Evolutionary conservation across 1,140 invertebrate genomes (phyloP).

Genomic region (Solenopsis invicta): DNA sequence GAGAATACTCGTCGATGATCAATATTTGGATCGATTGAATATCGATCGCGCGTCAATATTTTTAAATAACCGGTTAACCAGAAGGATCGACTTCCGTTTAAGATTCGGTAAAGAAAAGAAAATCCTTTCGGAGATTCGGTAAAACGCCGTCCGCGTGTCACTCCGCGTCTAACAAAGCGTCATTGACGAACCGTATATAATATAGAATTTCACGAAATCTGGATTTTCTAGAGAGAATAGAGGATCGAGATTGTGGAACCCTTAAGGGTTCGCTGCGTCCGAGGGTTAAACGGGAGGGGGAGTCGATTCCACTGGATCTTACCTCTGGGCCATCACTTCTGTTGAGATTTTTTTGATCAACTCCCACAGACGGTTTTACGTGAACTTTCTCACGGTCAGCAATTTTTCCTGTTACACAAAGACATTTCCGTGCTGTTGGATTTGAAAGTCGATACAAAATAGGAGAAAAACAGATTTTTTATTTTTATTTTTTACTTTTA

Average conservation of each 20-base stretch:
- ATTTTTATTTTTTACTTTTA: not conserved
- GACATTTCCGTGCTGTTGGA: not conserved
- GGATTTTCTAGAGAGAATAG: slow-evolving; percentile 68
- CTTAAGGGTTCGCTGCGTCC: slow-evolving; percentile 74
- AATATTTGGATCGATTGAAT: slow-evolving; percentile 81
- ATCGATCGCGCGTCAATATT: slow-evolving; percentile 79
- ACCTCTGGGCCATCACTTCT: slow-evolving; percentile 49
- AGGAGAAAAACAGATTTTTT: not conserved
- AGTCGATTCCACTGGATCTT: slow-evolving; percentile 62
- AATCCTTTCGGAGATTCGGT: slow-evolving; percentile 74
- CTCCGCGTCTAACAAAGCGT: slow-evolving; percentile 65
- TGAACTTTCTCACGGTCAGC: slow-evolving; percentile 76
- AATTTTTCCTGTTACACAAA: slow-evolving; percentile 29
- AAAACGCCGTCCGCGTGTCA: slow-evolving; percentile 71
- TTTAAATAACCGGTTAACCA: slow-evolving; percentile 79
- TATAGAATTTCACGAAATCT: slow-evolving; percentile 81
- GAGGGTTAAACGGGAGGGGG: slow-evolving; percentile 65
- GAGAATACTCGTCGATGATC: slow-evolving; percentile 57
- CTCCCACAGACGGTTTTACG: slow-evolving; percentile 67
- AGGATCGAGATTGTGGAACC: slow-evolving; percentile 68
- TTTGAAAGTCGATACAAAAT: not conserved
- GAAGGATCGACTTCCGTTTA: slow-evolving; percentile 73
- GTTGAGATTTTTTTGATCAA: slow-evolving; percentile 65
- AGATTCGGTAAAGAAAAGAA: slow-evolving; percentile 35
- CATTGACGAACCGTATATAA: slow-evolving; percentile 65